Conservation (phyloP, 2,113 vertebrate species). For the Eulemur rufifrons region DNA sequence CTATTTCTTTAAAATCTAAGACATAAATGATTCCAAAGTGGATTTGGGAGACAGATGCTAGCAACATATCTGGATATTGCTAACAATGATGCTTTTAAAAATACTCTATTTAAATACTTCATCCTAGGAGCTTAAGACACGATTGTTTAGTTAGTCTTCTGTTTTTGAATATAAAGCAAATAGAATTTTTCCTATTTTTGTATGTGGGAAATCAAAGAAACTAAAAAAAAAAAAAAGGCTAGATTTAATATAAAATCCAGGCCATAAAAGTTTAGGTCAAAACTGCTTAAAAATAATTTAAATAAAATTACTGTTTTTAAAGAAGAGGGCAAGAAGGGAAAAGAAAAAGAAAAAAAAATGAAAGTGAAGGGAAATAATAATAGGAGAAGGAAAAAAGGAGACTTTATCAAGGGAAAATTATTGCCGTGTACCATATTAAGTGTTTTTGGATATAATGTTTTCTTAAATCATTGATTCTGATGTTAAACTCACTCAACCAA, state of each 20-base stretch:
- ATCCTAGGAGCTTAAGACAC: not conserved
- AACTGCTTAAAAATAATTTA: not conserved
- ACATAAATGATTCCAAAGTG: not conserved
- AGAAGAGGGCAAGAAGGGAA: not conserved
- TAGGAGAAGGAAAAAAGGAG: not conserved
- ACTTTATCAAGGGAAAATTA: not conserved
- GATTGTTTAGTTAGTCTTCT: not conserved
- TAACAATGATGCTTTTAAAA: not conserved
- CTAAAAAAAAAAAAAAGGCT: not conserved
- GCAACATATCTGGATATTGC: not conserved
- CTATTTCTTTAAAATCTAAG: not conserved
- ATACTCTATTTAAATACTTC: not conserved
- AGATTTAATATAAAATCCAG: not conserved
- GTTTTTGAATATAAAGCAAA: not conserved
- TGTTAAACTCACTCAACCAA: not conserved
- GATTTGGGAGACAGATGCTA: not conserved
- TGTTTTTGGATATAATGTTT: not conserved
- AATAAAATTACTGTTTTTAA: constrained; percentile 4
- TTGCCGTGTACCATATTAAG: not conserved
- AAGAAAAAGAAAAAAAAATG: not conserved
- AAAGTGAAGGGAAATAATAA: not conserved
- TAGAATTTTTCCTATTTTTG: not conserved
- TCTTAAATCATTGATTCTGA: not conserved
- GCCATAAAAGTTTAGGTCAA: not conserved
- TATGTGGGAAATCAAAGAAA: not conserved